Conservation (phyloP, 2,113 vertebrate genomes). For the Tenebrosternarchus preto region DNA sequence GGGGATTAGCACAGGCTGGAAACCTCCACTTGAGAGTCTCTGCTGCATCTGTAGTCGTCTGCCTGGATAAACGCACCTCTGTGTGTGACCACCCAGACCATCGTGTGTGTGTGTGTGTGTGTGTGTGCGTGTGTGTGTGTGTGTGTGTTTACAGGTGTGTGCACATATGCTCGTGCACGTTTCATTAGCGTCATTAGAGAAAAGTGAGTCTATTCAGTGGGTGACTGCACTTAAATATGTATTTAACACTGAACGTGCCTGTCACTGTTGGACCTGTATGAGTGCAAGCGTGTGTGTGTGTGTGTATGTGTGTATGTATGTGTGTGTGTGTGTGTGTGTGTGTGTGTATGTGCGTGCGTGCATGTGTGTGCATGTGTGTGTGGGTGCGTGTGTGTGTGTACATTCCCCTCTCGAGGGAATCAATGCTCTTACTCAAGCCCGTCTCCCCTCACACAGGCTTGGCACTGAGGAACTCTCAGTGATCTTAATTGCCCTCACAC, state of each 20-base stretch:
- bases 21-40: background rate
- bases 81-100: slow-evolving; percentile 41
- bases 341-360: slow-evolving; percentile 11
- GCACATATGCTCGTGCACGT: background rate
- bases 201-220: slow-evolving; percentile 47
- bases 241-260: slow-evolving; percentile 49
- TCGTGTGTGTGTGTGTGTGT: background rate
- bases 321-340: background rate
- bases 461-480: too few species aligned
- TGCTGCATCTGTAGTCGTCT: background rate
- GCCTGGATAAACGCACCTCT: slow-evolving; percentile 39
- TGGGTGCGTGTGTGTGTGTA: slow-evolving; percentile 16
- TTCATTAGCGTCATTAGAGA: slow-evolving; percentile 43
- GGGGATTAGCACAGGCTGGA: background rate
- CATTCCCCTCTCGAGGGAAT: slow-evolving; percentile 31
- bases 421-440: slow-evolving; percentile 38
- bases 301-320: slow-evolving; percentile 16
- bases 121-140: slow-evolving; percentile 3
- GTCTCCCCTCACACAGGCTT: slow-evolving; percentile 21
- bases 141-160: background rate
- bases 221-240: slow-evolving; percentile 38
- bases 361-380: too few species aligned
- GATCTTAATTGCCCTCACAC: slow-evolving; percentile 6
- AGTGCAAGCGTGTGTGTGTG: slow-evolving; percentile 17
- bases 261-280: slow-evolving; percentile 25